Base-by-base conservation (phyloP, 2,113 vertebrate species). In the Siniperca chuatsi region DNA sequence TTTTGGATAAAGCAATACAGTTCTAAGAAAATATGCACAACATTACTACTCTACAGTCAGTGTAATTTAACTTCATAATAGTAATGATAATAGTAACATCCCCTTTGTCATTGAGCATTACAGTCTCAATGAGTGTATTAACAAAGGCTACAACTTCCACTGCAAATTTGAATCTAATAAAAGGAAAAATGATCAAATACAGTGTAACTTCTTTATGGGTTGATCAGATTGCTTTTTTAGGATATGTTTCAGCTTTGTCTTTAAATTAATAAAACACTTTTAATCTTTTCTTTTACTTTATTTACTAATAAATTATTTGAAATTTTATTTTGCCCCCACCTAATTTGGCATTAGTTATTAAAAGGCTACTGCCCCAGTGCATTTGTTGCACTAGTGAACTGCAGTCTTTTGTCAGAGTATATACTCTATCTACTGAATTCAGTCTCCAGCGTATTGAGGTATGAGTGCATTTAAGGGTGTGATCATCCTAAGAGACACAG, bases 21-120 rank as follows among this genome's bases (percentile, higher is more conserved):
- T 85, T 91, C 78, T 54, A 10, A 18, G 87, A 85, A 88, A 81
- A 69, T 58, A 33, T 77, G 70, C 42, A 79, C 8, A 68, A 37
- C 66, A 66, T 1, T 25, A 25, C 23, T 29, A 25, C n/a, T 74
- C n/a, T 61, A 52, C 57, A 74, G 58, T 66, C 74, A 33, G 82
- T n/a, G 66, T 66, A 72, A 79, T 81, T 85, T 65, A 54, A 74
- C 67, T 33, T 82, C n/a, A 76, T 57, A 75, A 66, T 23, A 61
- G 52, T 15, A 48, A 42, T 55, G 33, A 68, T 79, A 72, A 81
- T 72, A 33, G 23, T 16, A 46, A 76, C 3, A 37, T 42, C 15
- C 23, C n/a, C 35, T 68, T 61, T 42, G 33, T 25, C 25, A 25
- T 25, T 25, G 25, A 25, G 25, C 52, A 58, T 46, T 54, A 20